Evolutionary conservation across 2,888 invertebrate genomes (phyloP).

Genomic region (Branchinecta sandiegonensis): DNA sequence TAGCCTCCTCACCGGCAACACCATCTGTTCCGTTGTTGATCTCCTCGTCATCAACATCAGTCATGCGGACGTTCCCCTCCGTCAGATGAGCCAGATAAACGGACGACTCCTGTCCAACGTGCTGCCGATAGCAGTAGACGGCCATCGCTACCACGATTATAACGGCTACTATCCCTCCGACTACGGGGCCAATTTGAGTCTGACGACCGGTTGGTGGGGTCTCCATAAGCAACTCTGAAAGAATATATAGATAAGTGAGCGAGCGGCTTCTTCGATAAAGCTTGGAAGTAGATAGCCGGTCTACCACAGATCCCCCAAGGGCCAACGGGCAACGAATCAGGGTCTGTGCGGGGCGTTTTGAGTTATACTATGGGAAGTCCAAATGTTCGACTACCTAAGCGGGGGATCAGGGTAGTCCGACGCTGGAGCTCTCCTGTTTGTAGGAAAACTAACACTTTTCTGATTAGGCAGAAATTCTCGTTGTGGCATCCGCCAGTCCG

Average conservation of each 20-base stretch:
- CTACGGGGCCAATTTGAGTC: slow-evolving; percentile 66
- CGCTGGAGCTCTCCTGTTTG: too few species aligned
- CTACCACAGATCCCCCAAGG: not conserved
- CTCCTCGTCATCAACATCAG: slow-evolving; percentile 18
- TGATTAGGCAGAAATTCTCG: too few species aligned
- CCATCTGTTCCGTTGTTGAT: slow-evolving; percentile 28
- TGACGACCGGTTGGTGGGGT: not conserved
- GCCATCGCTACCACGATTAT: slow-evolving; percentile 64
- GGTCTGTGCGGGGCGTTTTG: too few species aligned
- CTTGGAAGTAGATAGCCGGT: not conserved
- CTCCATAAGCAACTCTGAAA: slow-evolving; percentile 5
- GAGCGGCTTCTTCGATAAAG: not conserved
- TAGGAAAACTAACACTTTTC: too few species aligned
- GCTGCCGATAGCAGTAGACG: slow-evolving; percentile 64
- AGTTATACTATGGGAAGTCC: too few species aligned
- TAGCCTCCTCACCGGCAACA: slow-evolving; percentile 29
- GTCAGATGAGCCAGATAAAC: not conserved
- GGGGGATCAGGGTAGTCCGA: too few species aligned
- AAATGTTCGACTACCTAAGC: too few species aligned
- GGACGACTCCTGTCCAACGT: slow-evolving; percentile 29
- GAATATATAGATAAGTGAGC: not conserved
- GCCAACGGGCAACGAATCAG: too few species aligned
- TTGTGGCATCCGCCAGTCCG: too few species aligned
- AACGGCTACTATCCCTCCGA: slow-evolving; percentile 66
- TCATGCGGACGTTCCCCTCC: slow-evolving; percentile 7